Conservation (phyloP, 1,140 invertebrate genomes). For the Trichonephila clavata region DNA sequence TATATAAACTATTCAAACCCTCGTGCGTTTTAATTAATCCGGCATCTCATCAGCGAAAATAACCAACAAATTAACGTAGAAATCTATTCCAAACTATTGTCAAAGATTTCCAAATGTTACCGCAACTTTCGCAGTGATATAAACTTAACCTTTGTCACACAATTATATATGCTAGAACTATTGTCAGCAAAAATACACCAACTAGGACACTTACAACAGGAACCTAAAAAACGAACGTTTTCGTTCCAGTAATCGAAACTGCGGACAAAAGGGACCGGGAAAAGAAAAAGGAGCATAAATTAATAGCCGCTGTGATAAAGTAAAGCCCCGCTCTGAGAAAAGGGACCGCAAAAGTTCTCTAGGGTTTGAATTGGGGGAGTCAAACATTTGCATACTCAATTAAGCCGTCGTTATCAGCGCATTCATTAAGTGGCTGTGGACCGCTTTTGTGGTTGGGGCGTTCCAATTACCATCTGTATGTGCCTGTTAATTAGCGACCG, state of each 20-base stretch:
- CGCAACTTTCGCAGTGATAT: too few relatives aligned
- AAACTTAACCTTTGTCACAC: too few relatives aligned
- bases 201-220: too few relatives aligned
- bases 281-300: not conserved
- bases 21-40: too few relatives aligned
- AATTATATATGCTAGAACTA: too few relatives aligned
- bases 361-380: not conserved
- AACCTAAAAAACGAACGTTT: not conserved
- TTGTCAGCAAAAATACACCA: too few relatives aligned
- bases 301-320: conserved; percentile 28
- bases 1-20: too few relatives aligned
- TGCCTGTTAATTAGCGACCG: conserved; percentile 50
- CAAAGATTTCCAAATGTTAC: too few relatives aligned
- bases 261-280: not conserved
- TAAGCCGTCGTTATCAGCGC: conserved; percentile 39
- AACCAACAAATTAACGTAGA: too few relatives aligned
- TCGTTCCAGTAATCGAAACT: not conserved
- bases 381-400: conserved; percentile 54
- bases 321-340: not conserved
- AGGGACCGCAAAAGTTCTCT: conserved; percentile 11
- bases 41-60: too few relatives aligned
- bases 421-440: conserved; percentile 18
- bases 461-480: conserved; percentile 28
- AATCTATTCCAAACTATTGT: too few relatives aligned
- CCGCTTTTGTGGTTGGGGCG: conserved; percentile 13